Percentiles rank a stretch among this genome's conserved stretches.
These are phyloP conservation scores for Galagoides demidoff DNA, from an alignment of 2,797 vertebrate species.

Conservation along the genomic window DNA sequence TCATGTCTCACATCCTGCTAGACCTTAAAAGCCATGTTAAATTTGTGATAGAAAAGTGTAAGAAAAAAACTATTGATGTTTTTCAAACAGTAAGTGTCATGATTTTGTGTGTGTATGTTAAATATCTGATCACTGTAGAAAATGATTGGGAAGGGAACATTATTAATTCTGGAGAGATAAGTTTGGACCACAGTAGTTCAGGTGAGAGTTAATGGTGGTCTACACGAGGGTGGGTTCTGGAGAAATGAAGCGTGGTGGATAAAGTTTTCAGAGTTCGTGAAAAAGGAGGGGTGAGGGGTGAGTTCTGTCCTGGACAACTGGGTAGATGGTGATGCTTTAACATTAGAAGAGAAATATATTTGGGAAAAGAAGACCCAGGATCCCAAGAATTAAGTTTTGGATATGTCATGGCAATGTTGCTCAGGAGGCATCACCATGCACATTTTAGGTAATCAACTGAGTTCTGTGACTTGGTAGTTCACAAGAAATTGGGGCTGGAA, in stretches of 20 bases:
- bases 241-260: neutral
- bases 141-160: neutral
- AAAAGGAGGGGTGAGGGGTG: neutral
- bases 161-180: neutral
- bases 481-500: neutral
- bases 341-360: neutral
- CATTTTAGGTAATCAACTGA: neutral
- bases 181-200: neutral
- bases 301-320: neutral
- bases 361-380: neutral
- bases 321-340: neutral
- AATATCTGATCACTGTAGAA: neutral
- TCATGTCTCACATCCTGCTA: neutral
- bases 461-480: neutral
- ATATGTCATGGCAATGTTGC: neutral
- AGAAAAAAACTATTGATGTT: neutral
- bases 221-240: neutral
- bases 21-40: neutral
- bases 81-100: constrained; percentile 13
- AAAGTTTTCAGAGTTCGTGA: neutral
- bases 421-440: neutral
- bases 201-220: neutral
- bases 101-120: neutral
- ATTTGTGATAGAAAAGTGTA: constrained; percentile 33
- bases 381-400: neutral